phyloP scores from a whole-genome alignment of 64 coral and sea anemone genomes.

The Anthopleura sola region DNA sequence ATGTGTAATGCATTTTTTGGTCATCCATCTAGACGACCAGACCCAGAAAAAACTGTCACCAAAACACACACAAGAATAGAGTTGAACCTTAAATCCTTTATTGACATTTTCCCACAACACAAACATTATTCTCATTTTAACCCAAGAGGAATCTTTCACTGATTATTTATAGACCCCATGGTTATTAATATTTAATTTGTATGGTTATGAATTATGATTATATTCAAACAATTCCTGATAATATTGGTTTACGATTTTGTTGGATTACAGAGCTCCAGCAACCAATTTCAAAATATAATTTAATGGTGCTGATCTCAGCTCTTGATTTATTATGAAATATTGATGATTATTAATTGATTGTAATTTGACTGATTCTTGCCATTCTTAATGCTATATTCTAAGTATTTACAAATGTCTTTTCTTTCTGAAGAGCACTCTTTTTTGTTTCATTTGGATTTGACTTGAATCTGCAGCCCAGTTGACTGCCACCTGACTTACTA shows the following conservation, averaged over 20 bases:
- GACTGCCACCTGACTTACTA: not conserved
- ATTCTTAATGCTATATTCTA: not conserved
- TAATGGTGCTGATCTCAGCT: not conserved
- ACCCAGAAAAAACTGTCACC: not conserved
- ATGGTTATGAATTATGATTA: not conserved
- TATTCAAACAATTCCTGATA: not conserved
- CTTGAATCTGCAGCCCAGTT: not conserved
- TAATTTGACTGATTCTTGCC: not conserved
- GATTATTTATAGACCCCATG: slow-evolving; percentile 4
- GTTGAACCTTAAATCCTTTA: slow-evolving; percentile 12
- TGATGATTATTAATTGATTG: not conserved
- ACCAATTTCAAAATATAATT: not conserved
- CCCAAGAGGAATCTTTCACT: slow-evolving; percentile 22
- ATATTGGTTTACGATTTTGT: not conserved
- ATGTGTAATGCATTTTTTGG: no score
- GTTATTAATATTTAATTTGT: not conserved
- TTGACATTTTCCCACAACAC: not conserved
- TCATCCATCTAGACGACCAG: no score
- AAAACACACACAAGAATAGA: not conserved
- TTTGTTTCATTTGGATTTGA: not conserved
- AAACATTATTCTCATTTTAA: not conserved
- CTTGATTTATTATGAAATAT: not conserved
- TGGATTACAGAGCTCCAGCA: not conserved
- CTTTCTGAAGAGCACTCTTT: not conserved
- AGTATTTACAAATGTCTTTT: not conserved